Conservation (phyloP, 2,113 vertebrate species). For the Trochalopteron elliotii region DNA sequence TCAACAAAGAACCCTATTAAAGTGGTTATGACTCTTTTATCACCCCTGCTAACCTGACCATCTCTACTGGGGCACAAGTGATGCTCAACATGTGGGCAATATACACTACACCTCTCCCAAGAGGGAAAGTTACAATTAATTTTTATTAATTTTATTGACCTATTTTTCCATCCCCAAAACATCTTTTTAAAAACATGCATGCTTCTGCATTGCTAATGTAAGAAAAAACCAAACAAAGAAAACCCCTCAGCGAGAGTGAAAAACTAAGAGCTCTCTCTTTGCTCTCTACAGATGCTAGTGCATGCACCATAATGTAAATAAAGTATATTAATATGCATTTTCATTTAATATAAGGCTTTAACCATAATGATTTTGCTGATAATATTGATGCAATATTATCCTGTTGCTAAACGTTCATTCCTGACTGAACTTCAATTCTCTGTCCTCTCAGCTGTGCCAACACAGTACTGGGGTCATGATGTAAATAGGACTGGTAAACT, state of each 20-base stretch:
- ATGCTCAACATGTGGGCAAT: background rate
- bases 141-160: background rate
- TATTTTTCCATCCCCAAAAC: background rate
- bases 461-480: background rate
- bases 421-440: background rate
- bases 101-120: background rate
- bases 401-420: background rate
- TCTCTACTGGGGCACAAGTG: background rate
- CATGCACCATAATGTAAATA: background rate
- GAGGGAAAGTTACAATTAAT: background rate
- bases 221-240: background rate
- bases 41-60: background rate
- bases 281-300: background rate
- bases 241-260: fast-evolving
- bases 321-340: background rate
- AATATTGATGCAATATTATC: background rate
- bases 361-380: background rate
- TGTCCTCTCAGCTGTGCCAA: background rate
- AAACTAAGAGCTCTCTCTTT: background rate
- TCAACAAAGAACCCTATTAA: background rate
- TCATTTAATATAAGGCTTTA: background rate
- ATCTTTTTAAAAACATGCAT: background rate
- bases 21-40: background rate
- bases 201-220: background rate
- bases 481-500: background rate